Evolutionary conservation across 2,888 invertebrate genomes (phyloP).

Genomic region (Pseudoips prasinana): DNA sequence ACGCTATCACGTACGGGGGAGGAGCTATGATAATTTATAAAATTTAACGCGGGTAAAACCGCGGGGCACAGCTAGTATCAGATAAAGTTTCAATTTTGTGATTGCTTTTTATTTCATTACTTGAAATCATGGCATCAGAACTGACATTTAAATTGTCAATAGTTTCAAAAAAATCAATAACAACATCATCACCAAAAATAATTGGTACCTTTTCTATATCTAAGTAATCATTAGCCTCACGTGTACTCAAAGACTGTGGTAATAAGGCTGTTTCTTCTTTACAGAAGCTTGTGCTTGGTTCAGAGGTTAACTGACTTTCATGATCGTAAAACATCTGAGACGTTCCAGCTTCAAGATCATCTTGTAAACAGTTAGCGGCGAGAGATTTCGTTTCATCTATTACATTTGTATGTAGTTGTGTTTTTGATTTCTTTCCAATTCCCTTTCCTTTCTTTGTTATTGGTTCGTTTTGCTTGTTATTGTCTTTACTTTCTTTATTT

Average conservation of each 20-base stretch:
- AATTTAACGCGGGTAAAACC: too few relatives aligned
- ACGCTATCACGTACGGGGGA: too few relatives aligned
- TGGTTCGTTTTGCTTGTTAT: constrained; percentile 13
- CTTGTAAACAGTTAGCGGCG: constrained; percentile 8
- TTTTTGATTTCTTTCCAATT: constrained; percentile 18
- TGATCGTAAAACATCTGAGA: constrained; percentile 13
- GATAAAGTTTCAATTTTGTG: constrained; percentile 12
- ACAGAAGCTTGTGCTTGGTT: constrained; percentile 13
- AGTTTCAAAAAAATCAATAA: constrained; percentile 11
- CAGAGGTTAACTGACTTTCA: constrained; percentile 9
- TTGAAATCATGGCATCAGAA: constrained; percentile 9
- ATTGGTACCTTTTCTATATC: constrained; percentile 14
- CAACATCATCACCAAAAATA: constrained; percentile 15
- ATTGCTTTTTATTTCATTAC: constrained; percentile 12
- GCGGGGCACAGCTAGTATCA: too few relatives aligned
- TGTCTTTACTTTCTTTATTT: constrained; percentile 11
- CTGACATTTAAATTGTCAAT: constrained; percentile 12
- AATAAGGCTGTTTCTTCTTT: constrained; percentile 10
- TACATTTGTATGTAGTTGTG: constrained; percentile 9
- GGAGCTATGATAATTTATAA: too few relatives aligned
- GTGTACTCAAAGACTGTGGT: constrained; percentile 9
- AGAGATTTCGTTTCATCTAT: constrained; percentile 15
- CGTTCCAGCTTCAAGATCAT: constrained; percentile 11
- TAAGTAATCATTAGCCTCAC: constrained; percentile 14
- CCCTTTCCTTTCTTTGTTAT: constrained; percentile 15